These are phyloP conservation scores for Hermaeophaga mercurialis DNA, from an alignment of 2,888 invertebrate species.

Conservation along the genomic window DNA sequence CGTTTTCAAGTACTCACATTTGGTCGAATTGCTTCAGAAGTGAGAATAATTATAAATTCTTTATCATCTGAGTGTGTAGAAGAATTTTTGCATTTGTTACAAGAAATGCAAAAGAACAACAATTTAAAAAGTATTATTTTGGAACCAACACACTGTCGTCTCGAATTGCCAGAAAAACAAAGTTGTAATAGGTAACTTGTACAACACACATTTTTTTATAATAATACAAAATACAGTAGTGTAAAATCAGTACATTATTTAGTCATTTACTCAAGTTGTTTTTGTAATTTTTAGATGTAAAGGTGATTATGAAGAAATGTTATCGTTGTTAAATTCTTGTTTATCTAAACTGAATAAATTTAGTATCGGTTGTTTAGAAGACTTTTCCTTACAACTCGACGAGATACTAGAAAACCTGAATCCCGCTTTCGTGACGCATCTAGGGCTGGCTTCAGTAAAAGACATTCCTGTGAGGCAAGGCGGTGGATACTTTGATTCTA, in stretches of 20 bases:
- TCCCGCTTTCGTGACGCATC: constrained; percentile 63
- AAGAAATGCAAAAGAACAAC: constrained; percentile 51
- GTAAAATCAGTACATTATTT: too few relatives aligned
- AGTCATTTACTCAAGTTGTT: too few relatives aligned
- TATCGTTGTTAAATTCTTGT: constrained; percentile 43
- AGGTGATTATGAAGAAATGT: constrained; percentile 38
- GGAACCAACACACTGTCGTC: constrained; percentile 55
- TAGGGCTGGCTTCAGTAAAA: constrained; percentile 75
- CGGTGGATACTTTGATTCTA: constrained; percentile 62
- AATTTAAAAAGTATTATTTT: constrained; percentile 53
- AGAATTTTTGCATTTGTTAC: constrained; percentile 53
- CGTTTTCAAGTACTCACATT: constrained; percentile 51
- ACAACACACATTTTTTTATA: too few relatives aligned
- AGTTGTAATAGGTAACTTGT: constrained; percentile 28
- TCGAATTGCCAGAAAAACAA: constrained; percentile 41
- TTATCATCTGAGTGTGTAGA: constrained; percentile 51
- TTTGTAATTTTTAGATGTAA: constrained; percentile 28
- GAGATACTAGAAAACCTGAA: constrained; percentile 52
- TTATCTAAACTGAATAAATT: constrained; percentile 50
- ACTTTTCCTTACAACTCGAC: constrained; percentile 51
- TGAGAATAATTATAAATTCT: constrained; percentile 52
- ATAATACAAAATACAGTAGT: too few relatives aligned
- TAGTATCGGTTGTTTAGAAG: constrained; percentile 56
- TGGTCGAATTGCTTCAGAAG: constrained; percentile 51
- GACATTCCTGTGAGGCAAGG: constrained; percentile 71